Base-by-base conservation (phyloP, 2,888 invertebrate genomes). In the Cataglyphis cursor region DNA sequence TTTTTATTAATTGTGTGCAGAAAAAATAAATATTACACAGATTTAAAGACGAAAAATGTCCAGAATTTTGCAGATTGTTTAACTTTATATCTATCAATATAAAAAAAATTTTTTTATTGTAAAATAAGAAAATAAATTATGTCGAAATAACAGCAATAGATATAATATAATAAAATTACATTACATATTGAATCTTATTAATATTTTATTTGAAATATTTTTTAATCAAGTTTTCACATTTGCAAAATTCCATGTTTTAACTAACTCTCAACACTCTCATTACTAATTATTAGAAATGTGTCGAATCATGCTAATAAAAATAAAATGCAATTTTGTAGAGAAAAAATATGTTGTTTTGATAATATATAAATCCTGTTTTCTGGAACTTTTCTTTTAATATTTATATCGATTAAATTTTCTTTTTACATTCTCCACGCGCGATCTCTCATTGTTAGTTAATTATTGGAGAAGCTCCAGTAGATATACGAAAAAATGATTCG, bases 401-500 rank as follows among this genome's bases (percentile, higher is more conserved):
- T 61, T 61, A n/a, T 61, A 18, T 61, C 12, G 0, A 31, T 44
- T 9, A 8, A 0, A 31, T 62, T 21, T 21, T 18, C 10, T 31
- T 44, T 48, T 10, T 15, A 10, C n/a, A 9, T n/a, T 38, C 18
- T n/a, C 12, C 12, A 15, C 8, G 2, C 21, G 12, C 10, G 12
- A 65, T n/a, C 3, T 38, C 3, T 51, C 9, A 51, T 35, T 21
- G 31, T 65, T 75, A 18, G 38, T 73, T 28, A n/a, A 51, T 66
- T 54, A 38, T 24, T 76, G 3, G 9, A 51, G 24, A 24, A 76
- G n/a, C 24, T 66, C 38, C 8, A 1, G 31, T 12, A 38, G 38
- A 28, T 68, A n/a, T 51, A n/a, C 38, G 3, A 66, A 75, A 51
- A 66, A 12, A 1, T 35, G 24, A 68, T 54, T 76, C 38, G 68